Percentiles rank a stretch among this genome's conserved stretches.
These are phyloP conservation scores for Cotesia congregata DNA, from an alignment of 2,888 invertebrate species.

Conservation along the genomic window DNA sequence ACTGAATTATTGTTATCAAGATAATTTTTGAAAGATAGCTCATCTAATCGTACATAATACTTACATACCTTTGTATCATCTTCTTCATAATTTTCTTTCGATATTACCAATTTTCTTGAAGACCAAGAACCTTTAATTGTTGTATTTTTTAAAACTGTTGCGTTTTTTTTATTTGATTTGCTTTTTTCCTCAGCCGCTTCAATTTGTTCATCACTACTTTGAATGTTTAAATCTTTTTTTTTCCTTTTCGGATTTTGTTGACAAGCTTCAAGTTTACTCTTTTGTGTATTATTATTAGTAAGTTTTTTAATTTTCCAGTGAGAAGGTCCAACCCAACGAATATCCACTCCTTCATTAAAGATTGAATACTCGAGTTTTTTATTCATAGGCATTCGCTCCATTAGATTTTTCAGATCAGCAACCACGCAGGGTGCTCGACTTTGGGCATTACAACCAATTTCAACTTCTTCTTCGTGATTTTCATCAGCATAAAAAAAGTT, in stretches of 20 bases:
- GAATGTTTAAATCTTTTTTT: constrained; percentile 50
- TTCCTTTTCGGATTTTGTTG: constrained; percentile 45
- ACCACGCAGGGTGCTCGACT: constrained; percentile 45
- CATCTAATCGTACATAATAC: constrained; percentile 45
- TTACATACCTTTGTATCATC: constrained; percentile 42
- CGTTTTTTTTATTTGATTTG: constrained; percentile 8
- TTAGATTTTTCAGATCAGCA: constrained; percentile 52
- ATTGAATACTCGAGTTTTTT: constrained; percentile 59
- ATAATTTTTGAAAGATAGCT: too few relatives aligned
- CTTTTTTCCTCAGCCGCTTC: constrained; percentile 32
- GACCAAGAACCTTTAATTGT: constrained; percentile 55
- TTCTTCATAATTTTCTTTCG: constrained; percentile 54
- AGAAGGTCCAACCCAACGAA: constrained; percentile 84
- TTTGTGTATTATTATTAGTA: constrained; percentile 59
- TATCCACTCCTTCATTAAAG: constrained; percentile 49
- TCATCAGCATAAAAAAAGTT: constrained; percentile 49
- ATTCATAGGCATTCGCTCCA: constrained; percentile 39
- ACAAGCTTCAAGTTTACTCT: constrained; percentile 43
- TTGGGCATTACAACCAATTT: constrained; percentile 40
- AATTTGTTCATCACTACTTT: constrained; percentile 31
- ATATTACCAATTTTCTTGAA: constrained; percentile 53
- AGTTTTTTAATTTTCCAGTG: constrained; percentile 83
- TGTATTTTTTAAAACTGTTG: constrained; percentile 44
- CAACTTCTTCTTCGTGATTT: constrained; percentile 41
- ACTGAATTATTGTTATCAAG: constrained; percentile 39